Base-by-base conservation (phyloP, 2,113 vertebrate species). In the Pachypanchax playfairii region DNA sequence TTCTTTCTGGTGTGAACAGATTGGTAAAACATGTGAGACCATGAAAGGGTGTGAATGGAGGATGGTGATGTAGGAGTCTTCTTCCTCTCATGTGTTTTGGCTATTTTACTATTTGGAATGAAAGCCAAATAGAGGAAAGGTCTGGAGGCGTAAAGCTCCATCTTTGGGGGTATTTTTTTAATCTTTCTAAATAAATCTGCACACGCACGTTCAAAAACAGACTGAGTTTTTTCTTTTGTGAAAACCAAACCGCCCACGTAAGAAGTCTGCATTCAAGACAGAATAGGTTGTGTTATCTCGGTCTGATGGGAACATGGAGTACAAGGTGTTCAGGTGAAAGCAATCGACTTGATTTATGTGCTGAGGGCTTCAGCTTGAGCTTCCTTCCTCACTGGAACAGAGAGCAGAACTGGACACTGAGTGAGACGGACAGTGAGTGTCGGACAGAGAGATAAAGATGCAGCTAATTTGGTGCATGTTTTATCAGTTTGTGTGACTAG, bases 301-400 rank as follows among this genome's bases (percentile, higher is more conserved):
- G 57, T 54, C 52, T 55, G 75, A 75, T 57, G 75, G 74, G 69
- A 79, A 72, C 71, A 83, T 15, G 4, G 52, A 70, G 73, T 75
- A 77, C 80, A 76, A 59, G 77, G 57, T 79, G 69, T 72, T 79
- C 77, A 82, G 78, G 78, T 77, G 68, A 59, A 72, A 46, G 73
- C 55, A 70, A 69, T 81, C 79, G 67, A 39, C 25, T 52, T 79
- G 74, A 84, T 61, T 71, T 75, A 86, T 77, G 73, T 55, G 43
- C 50, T 69, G 46, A 11, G 65, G 61, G n/a, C 73, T 70, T 75
- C 51, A 49, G 56, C 43, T 65, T 18, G 31, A 66, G 56, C 58
- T 42, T 38, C 15, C 21, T 56, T 71, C 38, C 29, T 43, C 53
- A 33, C 21, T 15, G 33, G 44, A 55, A 42, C 29, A 58, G 48